Percentiles rank a stretch among this genome's conserved stretches.
Evolutionary conservation across 2,113 vertebrate genomes (phyloP).

Genomic region (Boleophthalmus pectinirostris): DNA sequence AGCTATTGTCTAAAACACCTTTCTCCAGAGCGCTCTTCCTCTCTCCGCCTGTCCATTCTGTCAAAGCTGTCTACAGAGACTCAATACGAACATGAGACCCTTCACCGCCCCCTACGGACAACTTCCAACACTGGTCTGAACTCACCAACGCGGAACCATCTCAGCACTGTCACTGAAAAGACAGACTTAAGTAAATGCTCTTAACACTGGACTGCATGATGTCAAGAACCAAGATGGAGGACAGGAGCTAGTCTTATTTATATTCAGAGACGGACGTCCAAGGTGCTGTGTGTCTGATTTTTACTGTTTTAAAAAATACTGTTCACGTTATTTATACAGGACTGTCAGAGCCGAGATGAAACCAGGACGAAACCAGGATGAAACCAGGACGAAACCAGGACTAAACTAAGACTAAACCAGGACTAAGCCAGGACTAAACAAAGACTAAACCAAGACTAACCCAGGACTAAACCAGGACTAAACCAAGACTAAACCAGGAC

Average conservation of each 20-base stretch:
- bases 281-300: no score
- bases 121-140: slow-evolving; percentile 54
- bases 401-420: no score
- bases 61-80: slow-evolving; percentile 64
- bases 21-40: slow-evolving; percentile 57
- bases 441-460: no score
- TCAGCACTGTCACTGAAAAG: slow-evolving; percentile 58
- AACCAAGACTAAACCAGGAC: no score
- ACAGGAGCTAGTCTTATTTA: not conserved
- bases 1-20: slow-evolving; percentile 12
- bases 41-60: slow-evolving; percentile 59
- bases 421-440: no score
- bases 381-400: no score
- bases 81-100: slow-evolving; percentile 57
- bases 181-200: not conserved
- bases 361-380: no score
- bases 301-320: no score
- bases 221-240: not conserved
- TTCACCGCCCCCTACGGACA: slow-evolving; percentile 62
- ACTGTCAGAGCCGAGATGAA: no score
- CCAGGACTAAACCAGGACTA: no score
- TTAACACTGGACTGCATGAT: slow-evolving; percentile 24
- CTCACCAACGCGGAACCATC: slow-evolving; percentile 57
- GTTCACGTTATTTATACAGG: no score
- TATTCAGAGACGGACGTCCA: not conserved